Conservation (phyloP, 1,140 invertebrate species). For the Bicyclus anynana region DNA sequence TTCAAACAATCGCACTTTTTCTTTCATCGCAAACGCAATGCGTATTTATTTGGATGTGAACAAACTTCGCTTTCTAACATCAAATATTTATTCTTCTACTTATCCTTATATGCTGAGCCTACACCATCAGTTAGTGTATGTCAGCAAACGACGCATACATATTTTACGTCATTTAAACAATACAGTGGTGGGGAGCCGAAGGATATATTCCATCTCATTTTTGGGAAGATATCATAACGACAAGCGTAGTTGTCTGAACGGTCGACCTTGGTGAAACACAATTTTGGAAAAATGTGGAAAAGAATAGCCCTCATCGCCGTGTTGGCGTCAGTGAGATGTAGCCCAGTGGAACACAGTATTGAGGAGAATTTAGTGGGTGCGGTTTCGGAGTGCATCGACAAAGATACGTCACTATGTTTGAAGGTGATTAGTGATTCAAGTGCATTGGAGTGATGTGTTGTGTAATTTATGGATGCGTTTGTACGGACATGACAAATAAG, state of each 20-base stretch:
- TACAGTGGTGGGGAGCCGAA: constrained; percentile 53
- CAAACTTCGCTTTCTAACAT: constrained; percentile 72
- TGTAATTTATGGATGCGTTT: not conserved
- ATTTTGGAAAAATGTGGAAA: constrained; percentile 53
- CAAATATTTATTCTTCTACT: constrained; percentile 75
- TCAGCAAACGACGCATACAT: constrained; percentile 51
- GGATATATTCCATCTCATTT: constrained; percentile 70
- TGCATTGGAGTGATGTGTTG: constrained; percentile 50
- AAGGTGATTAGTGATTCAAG: constrained; percentile 61
- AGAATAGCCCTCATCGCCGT: constrained; percentile 50
- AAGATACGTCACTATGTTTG: constrained; percentile 62
- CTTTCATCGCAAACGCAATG: constrained; percentile 62
- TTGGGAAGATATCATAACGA: constrained; percentile 66
- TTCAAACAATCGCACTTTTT: constrained; percentile 74
- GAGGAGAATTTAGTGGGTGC: constrained; percentile 66
- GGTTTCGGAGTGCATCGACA: constrained; percentile 64
- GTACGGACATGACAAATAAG: no score
- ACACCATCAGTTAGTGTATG: constrained; percentile 55
- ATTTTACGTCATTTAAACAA: constrained; percentile 53
- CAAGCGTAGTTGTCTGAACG: constrained; percentile 46
- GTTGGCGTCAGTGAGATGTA: constrained; percentile 51
- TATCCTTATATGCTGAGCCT: constrained; percentile 56
- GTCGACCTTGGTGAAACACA: constrained; percentile 24
- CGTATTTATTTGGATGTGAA: constrained; percentile 52
- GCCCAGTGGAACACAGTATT: constrained; percentile 57